Conservation (phyloP, 2,113 vertebrate species). For the Shinisaurus crocodilurus region DNA sequence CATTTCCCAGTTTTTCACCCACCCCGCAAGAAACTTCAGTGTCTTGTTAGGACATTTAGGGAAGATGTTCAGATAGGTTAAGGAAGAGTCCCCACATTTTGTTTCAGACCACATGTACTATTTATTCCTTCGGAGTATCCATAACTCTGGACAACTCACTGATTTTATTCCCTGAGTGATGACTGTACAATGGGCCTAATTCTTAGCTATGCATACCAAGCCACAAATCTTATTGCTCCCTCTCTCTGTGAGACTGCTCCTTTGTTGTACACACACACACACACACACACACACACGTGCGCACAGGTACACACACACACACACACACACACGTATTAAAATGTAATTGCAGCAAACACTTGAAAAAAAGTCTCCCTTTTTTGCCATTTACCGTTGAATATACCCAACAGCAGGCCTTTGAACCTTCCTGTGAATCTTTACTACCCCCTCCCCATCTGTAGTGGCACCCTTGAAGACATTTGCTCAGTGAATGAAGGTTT, state of each 20-base stretch:
- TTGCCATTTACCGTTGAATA: background rate
- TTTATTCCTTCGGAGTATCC: background rate
- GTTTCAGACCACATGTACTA: background rate
- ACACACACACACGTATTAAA: background rate
- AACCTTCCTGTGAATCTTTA: background rate
- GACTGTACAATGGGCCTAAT: background rate
- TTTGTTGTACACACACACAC: too few species aligned
- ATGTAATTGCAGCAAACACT: background rate
- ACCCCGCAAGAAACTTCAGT: background rate
- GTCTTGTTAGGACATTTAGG: background rate
- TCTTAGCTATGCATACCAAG: background rate
- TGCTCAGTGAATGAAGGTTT: slow-evolving; percentile 5
- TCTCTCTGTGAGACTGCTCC: too few species aligned
- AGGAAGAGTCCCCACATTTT: background rate
- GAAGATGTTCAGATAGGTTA: fast-evolving
- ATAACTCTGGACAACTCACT: background rate
- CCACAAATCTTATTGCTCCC: too few species aligned
- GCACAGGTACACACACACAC: too few species aligned
- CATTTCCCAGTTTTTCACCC: background rate
- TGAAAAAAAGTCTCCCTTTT: background rate
- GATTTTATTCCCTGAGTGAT: background rate
- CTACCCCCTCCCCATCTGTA: background rate
- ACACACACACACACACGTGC: too few species aligned
- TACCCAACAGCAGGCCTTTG: background rate
- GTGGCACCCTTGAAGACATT: background rate